phyloP scores from a whole-genome alignment of 2,797 vertebrate genomes.

The Sardinella longiceps region DNA sequence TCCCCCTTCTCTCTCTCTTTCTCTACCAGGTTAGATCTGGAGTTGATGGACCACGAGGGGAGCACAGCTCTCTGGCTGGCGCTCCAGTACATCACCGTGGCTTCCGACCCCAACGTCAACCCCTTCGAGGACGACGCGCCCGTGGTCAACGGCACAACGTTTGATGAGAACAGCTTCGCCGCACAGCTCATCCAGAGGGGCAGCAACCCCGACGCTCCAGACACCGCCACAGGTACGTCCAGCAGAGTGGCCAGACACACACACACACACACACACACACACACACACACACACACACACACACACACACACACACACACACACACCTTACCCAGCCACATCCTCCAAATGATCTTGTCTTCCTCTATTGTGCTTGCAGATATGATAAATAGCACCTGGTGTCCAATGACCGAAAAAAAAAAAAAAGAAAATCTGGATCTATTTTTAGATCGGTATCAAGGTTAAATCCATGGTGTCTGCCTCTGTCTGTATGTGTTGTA shows the following conservation, averaged over 20 bases:
- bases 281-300: not conserved
- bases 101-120: slow-evolving; percentile 89
- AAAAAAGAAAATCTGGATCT: not conserved
- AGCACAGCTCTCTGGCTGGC: slow-evolving; percentile 96
- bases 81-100: slow-evolving; percentile 91
- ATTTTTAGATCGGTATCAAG: slow-evolving; percentile 15
- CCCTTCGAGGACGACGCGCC: slow-evolving; percentile 89
- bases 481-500: slow-evolving; percentile 76
- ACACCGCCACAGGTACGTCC: slow-evolving; percentile 81
- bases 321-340: not conserved
- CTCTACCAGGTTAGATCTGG: slow-evolving; percentile 86
- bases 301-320: too few species aligned
- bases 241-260: not conserved
- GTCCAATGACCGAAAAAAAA: not conserved
- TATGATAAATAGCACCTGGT: slow-evolving; percentile 21
- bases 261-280: not conserved
- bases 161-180: slow-evolving; percentile 96
- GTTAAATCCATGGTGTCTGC: slow-evolving; percentile 23
- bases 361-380: not conserved
- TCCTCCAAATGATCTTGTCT: not conserved
- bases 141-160: slow-evolving; percentile 93
- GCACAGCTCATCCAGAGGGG: slow-evolving; percentile 91
- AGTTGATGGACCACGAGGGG: slow-evolving; percentile 94
- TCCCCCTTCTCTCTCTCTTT: not conserved
- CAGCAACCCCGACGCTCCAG: slow-evolving; percentile 91